Base-by-base conservation (phyloP, 1,140 invertebrate genomes). In the Oryzaephilus surinamensis region DNA sequence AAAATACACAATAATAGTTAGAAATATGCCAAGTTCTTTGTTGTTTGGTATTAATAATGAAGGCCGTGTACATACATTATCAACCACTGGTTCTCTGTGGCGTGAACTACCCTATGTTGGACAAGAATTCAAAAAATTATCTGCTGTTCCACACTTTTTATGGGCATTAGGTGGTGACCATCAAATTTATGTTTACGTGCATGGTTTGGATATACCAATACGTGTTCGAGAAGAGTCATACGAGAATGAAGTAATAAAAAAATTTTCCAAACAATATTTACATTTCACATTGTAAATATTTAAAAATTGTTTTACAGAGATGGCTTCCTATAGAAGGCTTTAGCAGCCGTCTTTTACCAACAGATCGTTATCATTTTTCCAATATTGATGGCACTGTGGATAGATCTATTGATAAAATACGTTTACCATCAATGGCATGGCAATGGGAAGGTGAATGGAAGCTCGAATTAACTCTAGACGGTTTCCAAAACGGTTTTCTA, bases 391-490 rank as follows among this genome's bases (percentile, higher is more conserved):
- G 91, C 2, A 74, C 75, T 14, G 69, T 73, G 32, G 77, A 87
- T 51, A 70, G 82, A 33, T 76, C 77, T 16, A 79, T 86, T 41
- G 79, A 88, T 50, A 77, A 77, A 54, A 86, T 94, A 28, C 68
- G 81, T 48, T 62, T 94, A 15, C 90, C 90, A 13, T 91, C 88
- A 0, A 81, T 89, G 74, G 84, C 87, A 77, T 89, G 74, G 84
- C 87, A 41, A 92, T 91, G 91, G 79, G 88, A 54, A 93, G 90
- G 90, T 3, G 85, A 90, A 48, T 96, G 91, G 91, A 77, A 86
- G 45, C 71, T 93, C 33, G 89, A 94, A 61, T 72, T 86, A 8
- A 86, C 82, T 16, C 67, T 94, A 29, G 79, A 92, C 63, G 89
- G n/a, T n/a, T n/a, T n/a, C n/a, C n/a, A n/a, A n/a, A n/a, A n/a